These are phyloP conservation scores for Formica aserva DNA, from an alignment of 2,888 invertebrate genomes.

Conservation along the genomic window DNA sequence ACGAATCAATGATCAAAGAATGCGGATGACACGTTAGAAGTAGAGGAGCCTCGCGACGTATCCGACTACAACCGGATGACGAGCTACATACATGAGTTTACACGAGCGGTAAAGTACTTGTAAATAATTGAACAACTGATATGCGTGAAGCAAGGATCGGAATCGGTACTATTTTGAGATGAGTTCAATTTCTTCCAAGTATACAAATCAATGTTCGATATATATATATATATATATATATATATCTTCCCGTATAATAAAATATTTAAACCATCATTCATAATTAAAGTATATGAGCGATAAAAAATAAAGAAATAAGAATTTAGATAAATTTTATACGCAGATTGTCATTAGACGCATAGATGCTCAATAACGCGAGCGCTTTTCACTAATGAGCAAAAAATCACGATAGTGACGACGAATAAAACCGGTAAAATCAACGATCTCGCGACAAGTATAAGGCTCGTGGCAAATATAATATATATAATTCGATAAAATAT, in stretches of 20 bases:
- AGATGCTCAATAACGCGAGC: neutral
- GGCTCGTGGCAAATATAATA: neutral
- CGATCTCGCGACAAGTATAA: neutral
- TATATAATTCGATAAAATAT: neutral
- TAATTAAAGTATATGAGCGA: neutral
- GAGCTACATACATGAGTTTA: neutral
- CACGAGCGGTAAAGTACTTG: neutral
- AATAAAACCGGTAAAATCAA: conserved; percentile 25
- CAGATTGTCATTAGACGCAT: neutral
- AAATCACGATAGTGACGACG: conserved; percentile 1
- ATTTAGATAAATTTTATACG: neutral
- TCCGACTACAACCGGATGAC: conserved; percentile 50
- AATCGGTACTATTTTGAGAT: neutral
- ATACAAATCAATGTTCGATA: neutral
- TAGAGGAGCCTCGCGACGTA: conserved; percentile 65
- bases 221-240: too few relatives aligned
- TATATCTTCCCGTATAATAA: neutral
- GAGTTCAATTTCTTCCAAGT: neutral
- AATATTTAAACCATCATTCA: neutral
- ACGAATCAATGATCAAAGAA: conserved; percentile 48
- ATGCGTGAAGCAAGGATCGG: neutral
- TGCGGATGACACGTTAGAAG: conserved; percentile 58
- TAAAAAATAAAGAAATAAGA: neutral
- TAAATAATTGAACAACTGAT: conserved; percentile 4
- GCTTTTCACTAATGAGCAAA: conserved; percentile 34